Evolutionary conservation across 2,888 invertebrate species (phyloP).

Genomic region (Diarsia dahlii): DNA sequence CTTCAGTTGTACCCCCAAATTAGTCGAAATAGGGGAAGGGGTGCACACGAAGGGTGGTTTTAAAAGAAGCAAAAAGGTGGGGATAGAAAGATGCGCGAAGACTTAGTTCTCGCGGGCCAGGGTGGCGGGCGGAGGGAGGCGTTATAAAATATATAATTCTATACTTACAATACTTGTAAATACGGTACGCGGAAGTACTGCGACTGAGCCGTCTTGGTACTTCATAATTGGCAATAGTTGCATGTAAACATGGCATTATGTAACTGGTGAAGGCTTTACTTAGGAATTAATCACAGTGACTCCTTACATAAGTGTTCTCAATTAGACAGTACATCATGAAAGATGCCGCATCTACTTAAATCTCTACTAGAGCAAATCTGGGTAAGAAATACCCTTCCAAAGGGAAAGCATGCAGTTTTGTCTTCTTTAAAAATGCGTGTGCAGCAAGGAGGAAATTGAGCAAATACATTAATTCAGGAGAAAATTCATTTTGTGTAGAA

Average conservation of each 20-base stretch:
- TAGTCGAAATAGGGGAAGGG: slow-evolving; percentile 91
- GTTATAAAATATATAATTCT: slow-evolving; percentile 91
- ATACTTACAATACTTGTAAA: slow-evolving; percentile 91
- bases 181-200: slow-evolving; percentile 89
- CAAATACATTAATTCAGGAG: background rate
- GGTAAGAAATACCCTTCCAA: background rate
- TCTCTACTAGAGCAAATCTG: background rate
- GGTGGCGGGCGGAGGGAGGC: slow-evolving; percentile 76
- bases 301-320: background rate
- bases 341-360: background rate
- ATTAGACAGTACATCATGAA: no score
- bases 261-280: no score
- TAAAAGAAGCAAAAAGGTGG: slow-evolving; percentile 91
- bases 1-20: slow-evolving; percentile 91
- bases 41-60: slow-evolving; percentile 90
- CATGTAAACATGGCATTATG: background rate
- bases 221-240: slow-evolving; percentile 63
- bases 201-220: slow-evolving; percentile 75
- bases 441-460: background rate
- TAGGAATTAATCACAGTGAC: rapidly evolving
- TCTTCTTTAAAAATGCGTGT: background rate
- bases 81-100: slow-evolving; percentile 91
- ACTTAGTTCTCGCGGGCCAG: slow-evolving; percentile 89
- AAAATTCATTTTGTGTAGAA: background rate
- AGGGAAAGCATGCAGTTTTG: background rate